A percentile compares a stretch with the other conserved stretches of the same genome.
phyloP scores from a whole-genome alignment of 2,113 vertebrate species.

The Corythaeola cristata region DNA sequence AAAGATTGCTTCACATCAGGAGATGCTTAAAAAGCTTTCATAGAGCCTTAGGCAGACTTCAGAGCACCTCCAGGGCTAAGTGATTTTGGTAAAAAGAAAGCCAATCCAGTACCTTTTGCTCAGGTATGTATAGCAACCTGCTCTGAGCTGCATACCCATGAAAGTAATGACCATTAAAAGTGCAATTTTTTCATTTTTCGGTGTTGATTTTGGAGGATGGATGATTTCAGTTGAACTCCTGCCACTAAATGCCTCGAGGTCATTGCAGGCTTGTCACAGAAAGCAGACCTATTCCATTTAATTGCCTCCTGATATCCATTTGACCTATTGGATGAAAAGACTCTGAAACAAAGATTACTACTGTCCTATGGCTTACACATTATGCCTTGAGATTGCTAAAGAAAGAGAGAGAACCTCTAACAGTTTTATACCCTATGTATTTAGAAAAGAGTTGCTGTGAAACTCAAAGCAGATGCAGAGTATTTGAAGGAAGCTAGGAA shows the following conservation, averaged over 20 bases:
- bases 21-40: background rate
- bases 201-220: background rate
- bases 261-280: background rate
- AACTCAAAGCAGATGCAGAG: background rate
- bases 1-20: background rate
- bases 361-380: background rate
- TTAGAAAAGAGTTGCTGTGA: background rate
- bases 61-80: background rate
- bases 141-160: background rate
- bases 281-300: background rate
- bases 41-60: background rate
- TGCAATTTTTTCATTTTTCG: background rate
- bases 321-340: constrained; percentile 17
- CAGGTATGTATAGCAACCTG: background rate
- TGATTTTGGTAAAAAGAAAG: background rate
- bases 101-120: background rate
- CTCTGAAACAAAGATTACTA: background rate
- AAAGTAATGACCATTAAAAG: background rate
- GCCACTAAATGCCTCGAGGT: background rate
- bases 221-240: background rate
- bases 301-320: background rate
- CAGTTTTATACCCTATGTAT: background rate
- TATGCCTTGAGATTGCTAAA: background rate
- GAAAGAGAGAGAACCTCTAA: background rate
- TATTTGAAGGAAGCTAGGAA: background rate